These are phyloP conservation scores for Carterocephalus palaemon DNA, from an alignment of 2,888 invertebrate species.

Conservation along the genomic window DNA sequence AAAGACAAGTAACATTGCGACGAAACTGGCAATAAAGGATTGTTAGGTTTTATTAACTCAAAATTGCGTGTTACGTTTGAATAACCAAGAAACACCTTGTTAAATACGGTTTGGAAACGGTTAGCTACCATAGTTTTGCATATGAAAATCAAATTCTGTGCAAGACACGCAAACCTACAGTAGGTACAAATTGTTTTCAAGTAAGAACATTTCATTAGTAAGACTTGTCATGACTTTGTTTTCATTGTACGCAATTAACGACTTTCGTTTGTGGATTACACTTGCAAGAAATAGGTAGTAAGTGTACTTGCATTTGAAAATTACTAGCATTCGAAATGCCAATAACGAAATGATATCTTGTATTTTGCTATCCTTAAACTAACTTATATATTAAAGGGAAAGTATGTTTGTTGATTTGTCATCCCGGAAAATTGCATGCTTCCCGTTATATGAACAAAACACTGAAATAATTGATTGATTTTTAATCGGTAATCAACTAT, in stretches of 20 bases:
- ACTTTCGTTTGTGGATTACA: constrained; percentile 11
- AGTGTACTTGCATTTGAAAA: too few species aligned
- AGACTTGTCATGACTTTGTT: constrained; percentile 19
- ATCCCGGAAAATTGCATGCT: too few species aligned
- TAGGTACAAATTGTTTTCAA: constrained; percentile 22
- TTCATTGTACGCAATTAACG: constrained; percentile 16
- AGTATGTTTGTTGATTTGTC: too few species aligned
- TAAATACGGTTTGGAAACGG: constrained; percentile 22
- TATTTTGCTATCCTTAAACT: too few species aligned
- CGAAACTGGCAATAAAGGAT: constrained; percentile 20
- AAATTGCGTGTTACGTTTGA: constrained; percentile 22
- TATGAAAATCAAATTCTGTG: constrained; percentile 15
- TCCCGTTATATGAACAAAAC: too few species aligned
- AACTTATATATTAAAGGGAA: too few species aligned
- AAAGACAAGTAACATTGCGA: constrained; percentile 14
- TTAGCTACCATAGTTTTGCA: constrained; percentile 13
- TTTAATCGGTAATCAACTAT: too few species aligned
- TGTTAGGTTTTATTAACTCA: constrained; percentile 23
- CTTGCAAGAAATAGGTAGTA: too few species aligned
- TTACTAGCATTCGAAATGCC: too few species aligned
- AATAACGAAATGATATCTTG: too few species aligned
- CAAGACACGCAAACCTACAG: constrained; percentile 13
- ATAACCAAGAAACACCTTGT: constrained; percentile 23
- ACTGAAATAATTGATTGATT: too few species aligned
- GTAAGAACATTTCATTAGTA: constrained; percentile 20